Evolutionary conservation across 2,797 vertebrate genomes (phyloP), one percentile per base, ranked within the genome.

Genomic region (Columba guinea): DNA sequence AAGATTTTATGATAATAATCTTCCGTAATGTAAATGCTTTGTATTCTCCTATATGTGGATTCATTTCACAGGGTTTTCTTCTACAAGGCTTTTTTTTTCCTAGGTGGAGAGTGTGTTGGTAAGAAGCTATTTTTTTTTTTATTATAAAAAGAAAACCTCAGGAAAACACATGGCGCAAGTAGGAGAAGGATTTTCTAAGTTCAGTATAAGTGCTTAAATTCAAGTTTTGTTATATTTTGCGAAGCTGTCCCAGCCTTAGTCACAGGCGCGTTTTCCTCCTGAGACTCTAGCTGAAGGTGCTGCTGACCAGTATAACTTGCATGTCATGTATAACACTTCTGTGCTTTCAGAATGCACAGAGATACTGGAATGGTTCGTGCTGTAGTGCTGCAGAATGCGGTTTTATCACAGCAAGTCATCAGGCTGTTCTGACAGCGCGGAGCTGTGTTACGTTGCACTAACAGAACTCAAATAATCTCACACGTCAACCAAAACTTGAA

Each of bases 1-100:
- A 98, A 98, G 98, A 92, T 96, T 85, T 96, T 93, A 73, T 90
- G 87, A 92, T 95, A 71, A 91, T 92, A 81, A 76, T 32, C 51
- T 95, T 86, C 87, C 51, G 7, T 96, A 39, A 71, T 88, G 34
- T 88, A 11, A 91, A 84, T 82, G 78, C 59, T 63, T 93, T 96
- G 60, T 79, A 32, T 71, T 95, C 34, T 90, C 13, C 64, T 77
- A 3, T 37, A 1, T 84, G 39, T 90, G 63, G 44, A 41, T 94
- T 95, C 6, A 56, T 86, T 86, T 95, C 59, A 52, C 76, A 84
- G 76, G 28, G 87, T 90, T 90, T 84, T 83, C 67, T 91, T 82
- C n/a, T 52, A 26, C 80, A 81, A 80, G 69, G 59, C 35, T 60
- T 52, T 41, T 65, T 89, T 55, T 20, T 46, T 46, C 44, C 44